phyloP scores from a whole-genome alignment of 2,888 invertebrate genomes.

The Eretmocerus hayati region DNA sequence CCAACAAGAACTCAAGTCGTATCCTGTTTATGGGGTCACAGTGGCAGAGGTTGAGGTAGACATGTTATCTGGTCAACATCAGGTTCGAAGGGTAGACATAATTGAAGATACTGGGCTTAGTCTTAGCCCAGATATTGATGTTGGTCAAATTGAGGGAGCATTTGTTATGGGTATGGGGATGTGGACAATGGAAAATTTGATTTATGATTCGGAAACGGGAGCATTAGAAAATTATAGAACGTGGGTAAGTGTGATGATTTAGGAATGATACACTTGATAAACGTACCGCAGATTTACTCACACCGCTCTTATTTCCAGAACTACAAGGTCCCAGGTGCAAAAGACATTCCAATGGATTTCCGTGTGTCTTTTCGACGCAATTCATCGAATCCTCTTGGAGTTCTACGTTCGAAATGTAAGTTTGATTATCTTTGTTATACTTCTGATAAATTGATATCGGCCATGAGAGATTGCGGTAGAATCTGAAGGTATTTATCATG shows the following conservation, averaged over 20 bases:
- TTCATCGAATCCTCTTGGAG: no score
- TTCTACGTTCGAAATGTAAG: no score
- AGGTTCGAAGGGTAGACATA: conserved; percentile 61
- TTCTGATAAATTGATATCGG: no score
- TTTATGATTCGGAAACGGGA: conserved; percentile 59
- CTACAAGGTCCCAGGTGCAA: no score
- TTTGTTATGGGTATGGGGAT: conserved; percentile 73
- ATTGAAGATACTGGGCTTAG: conserved; percentile 69
- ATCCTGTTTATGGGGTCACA: conserved; percentile 59
- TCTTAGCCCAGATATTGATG: conserved; percentile 64
- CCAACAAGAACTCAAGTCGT: conserved; percentile 33
- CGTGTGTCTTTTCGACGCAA: no score
- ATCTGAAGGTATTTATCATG: no score
- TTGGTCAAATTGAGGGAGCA: conserved; percentile 74
- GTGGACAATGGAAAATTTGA: conserved; percentile 66
- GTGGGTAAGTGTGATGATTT: conserved; percentile 55
- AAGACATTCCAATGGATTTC: no score
- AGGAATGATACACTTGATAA: no score
- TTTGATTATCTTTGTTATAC: no score
- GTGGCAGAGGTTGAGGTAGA: conserved; percentile 71
- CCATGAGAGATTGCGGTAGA: no score
- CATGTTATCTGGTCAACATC: conserved; percentile 68
- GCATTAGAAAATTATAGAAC: conserved; percentile 66
- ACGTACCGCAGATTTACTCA: no score
- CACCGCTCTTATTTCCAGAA: no score